Base-by-base conservation (phyloP, 2,888 invertebrate genomes). In the Caprella mutica region DNA sequence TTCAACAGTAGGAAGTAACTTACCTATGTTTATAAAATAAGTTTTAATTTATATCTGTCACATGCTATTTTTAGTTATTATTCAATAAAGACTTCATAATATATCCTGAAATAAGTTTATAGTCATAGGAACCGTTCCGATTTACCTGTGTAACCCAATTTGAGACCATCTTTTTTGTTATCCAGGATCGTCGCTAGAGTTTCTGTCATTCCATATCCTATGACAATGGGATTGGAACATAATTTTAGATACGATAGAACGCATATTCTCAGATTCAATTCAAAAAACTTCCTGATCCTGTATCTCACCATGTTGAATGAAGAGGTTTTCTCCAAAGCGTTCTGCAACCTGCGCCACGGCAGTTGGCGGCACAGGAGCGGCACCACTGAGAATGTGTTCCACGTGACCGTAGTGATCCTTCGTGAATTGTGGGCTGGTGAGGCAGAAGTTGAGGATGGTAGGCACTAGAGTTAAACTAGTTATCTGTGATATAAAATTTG, bases 141-240 rank as follows among this genome's bases (percentile, higher is more conserved):
- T n/a, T n/a, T n/a, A n/a, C 68, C 68, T n/a, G 27, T 40, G 52
- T 12, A 39, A 17, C 52, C 52, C 17, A 12, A 33, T 8, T 2
- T 66, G 55, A 5, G 54, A 53, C 4, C 52, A 19, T 1, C 56
- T 42, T 79, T 55, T n/a, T 79, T 55, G 0, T 78, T 67, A 0
- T 78, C 72, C 0, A 77, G 77, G 0, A 83, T 82, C 0, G 83
- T 81, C 0, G 40, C 26, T 40, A 40, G 26, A 8, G 82, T 77
- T 71, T 87, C 86, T 0, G 86, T 84, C 69, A 86, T 74, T 2
- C 86, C 86, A 67, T 83, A 76, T 27, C 72, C 74, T 71, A 66
- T 53, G 58, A 19, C 5, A 14, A 35, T 2, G 12, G 14, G 1
- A 35, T n/a, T 2, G n/a, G 19, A 21, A 21, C 8, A 33, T 33